Base-by-base conservation (phyloP, 1,140 invertebrate genomes). In the Arctopsyche grandis region DNA sequence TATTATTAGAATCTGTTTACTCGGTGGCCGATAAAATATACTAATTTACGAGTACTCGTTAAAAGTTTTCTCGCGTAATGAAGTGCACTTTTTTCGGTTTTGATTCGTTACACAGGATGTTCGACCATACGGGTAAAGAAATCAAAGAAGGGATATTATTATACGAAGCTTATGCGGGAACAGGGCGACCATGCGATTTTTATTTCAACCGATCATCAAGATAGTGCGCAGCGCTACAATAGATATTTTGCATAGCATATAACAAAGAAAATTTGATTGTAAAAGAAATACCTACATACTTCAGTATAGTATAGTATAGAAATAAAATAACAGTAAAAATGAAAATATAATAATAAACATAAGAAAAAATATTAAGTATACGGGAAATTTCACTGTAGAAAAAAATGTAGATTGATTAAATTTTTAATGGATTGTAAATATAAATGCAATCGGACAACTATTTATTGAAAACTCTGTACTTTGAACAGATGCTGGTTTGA, bases 91-190 rank as follows among this genome's bases (percentile, higher is more conserved):
- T 73, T 29, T 63, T 46, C 56, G 52, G 43, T 19, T 38, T 38
- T 63, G 74, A 76, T 76, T 76, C 29, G 26, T 63, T 43, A 12
- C 22, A 58, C 74, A 76, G 74, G 74, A 76, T 76, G 56, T 76
- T 76, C 26, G 24, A 76, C 44, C 43, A 76, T 76, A 76, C 74
- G 74, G 74, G 74, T 26, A 79, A 73, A 58, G 63, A 38, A 66
- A 66, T 66, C 22, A 66, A 24, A 29, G 63, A 19, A 69, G 76
- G 69, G 56, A 58, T 38, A 38, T 73, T 29, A n/a, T n/a, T n/a
- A n/a, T n/a, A n/a, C n/a, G n/a, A n/a, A n/a, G 26, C 24, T 56
- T 22, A 80, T 80, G 79, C 79, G 79, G 79, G 79, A 80, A 80
- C 79, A 71, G 22, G 79, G 52, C 26, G 74, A 69, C 10, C 24